Percentiles rank a stretch among this genome's conserved stretches.
Conservation (phyloP, 2,113 vertebrate species). For the Thymallus thymallus region DNA sequence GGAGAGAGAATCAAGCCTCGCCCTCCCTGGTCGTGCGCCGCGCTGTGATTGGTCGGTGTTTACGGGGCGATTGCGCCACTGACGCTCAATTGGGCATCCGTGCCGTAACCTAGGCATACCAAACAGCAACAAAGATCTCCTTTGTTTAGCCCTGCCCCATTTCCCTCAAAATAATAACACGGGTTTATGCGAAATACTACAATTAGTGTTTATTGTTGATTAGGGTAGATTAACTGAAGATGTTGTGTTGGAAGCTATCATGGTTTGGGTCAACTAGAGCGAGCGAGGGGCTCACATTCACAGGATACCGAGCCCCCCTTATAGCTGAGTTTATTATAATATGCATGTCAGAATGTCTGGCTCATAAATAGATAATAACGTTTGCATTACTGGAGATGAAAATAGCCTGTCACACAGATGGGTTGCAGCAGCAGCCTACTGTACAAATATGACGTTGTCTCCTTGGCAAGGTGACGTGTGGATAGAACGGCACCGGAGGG, state of each 20-base stretch:
- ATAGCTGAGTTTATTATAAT: neutral
- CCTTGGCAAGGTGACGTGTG: neutral
- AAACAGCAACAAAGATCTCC: conserved; percentile 65
- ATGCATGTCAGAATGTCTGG: conserved; percentile 18
- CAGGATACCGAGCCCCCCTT: neutral
- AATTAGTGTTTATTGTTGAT: conserved; percentile 22
- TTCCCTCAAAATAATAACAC: conserved; percentile 19
- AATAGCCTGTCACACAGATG: conserved; percentile 27
- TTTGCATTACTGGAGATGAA: conserved; percentile 34
- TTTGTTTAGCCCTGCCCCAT: conserved; percentile 64
- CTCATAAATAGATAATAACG: conserved; percentile 28
- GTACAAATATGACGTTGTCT: neutral
- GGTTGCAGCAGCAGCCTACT: neutral
- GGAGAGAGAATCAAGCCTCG: conserved; percentile 47
- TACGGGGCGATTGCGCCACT: conserved; percentile 61
- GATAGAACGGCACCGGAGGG: conserved; percentile 46
- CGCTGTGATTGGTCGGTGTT: conserved; percentile 65
- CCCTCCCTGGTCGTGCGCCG: conserved; percentile 57
- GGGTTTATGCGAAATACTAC: neutral
- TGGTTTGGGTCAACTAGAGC: neutral
- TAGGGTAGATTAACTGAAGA: neutral
- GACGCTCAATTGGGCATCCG: conserved; percentile 55
- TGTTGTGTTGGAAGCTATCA: neutral
- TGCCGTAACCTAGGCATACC: neutral
- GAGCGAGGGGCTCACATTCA: neutral